phyloP scores from a whole-genome alignment of 2,888 invertebrate species.

The Gari tellinella region DNA sequence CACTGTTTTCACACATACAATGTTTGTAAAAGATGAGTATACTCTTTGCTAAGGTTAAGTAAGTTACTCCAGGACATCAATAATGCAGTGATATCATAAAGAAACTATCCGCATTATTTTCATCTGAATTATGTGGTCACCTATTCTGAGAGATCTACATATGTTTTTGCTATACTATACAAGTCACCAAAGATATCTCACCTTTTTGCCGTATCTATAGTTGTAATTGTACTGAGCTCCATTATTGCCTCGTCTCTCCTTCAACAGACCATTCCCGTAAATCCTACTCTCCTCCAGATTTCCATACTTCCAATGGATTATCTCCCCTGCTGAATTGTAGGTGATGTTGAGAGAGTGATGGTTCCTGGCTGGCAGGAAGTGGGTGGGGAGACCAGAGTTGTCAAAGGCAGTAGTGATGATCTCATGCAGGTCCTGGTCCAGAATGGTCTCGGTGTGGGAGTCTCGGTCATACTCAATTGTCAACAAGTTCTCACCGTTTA shows the following conservation, averaged over 20 bases:
- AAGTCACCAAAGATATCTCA: no score
- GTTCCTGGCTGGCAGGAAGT: slow-evolving; percentile 75
- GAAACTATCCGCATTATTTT: no score
- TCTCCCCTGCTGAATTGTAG: slow-evolving; percentile 93
- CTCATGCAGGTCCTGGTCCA: slow-evolving; percentile 92
- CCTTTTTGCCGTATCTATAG: slow-evolving; percentile 93
- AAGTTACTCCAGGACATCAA: no score
- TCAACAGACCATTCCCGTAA: slow-evolving; percentile 95
- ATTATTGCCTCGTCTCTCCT: slow-evolving; percentile 94
- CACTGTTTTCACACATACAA: no score
- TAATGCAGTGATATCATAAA: no score
- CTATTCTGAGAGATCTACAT: no score
- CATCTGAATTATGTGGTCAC: no score
- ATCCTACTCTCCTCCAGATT: slow-evolving; percentile 94
- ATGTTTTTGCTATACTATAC: no score
- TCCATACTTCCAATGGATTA: slow-evolving; percentile 97
- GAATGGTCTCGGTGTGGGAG: slow-evolving; percentile 94
- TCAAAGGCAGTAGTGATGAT: slow-evolving; percentile 95
- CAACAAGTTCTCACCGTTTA: slow-evolving; percentile 95
- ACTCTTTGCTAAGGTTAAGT: no score
- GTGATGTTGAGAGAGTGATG: slow-evolving; percentile 89
- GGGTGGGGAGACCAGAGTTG: slow-evolving; percentile 93
- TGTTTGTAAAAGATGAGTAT: no score
- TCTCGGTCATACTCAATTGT: slow-evolving; percentile 97
- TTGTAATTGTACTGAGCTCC: slow-evolving; percentile 96